Evolutionary conservation across 2,888 invertebrate species (phyloP), one percentile per base, ranked within the genome.

Genomic region (Osedax frankpressi): DNA sequence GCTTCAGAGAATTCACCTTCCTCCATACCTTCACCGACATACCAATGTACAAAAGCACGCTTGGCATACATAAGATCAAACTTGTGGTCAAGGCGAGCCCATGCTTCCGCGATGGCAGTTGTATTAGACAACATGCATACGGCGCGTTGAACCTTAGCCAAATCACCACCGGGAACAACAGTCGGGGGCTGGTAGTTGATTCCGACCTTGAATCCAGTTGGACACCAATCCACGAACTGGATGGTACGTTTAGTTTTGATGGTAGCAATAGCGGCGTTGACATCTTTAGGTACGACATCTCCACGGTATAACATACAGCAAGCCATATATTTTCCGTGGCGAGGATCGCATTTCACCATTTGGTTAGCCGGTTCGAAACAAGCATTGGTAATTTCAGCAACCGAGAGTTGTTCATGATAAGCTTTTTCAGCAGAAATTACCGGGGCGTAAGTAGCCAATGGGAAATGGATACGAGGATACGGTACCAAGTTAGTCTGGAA

Each of bases 381-480:
- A 26, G 93, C 91, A 83, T 93, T 92, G 82, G 94, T 95, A 85
- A 94, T 94, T 85, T 94, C 94, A 60, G 91, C 79, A 70, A 81
- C 81, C 3, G 79, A 77, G 69, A 81, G 71, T 74, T 78, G 79
- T 75, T 79, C 79, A 71, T 79, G 79, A 72, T 77, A 77, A 28
- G 79, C 79, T 75, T 79, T 79, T 74, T 78, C 76, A 65, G 76
- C 75, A 0, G 86, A 86, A 25, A 86, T 82, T 6, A 77, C 77
- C 59, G 77, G 76, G 44, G 77, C 71, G 26, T 44, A 71, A 3
- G 94, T 86, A 91, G 75, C 85, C 68, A 93, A 83, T 0, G 92
- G 92, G 84, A 92, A 93, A 84, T 94, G 94, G 78, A 95, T 93
- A 73, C 94, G 87, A 0, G 94, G 94, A 84, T 92, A 94, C 0